A percentile compares a stretch with the other conserved stretches of the same genome.
Conservation (phyloP, 2,113 vertebrate species). For the Mobula hypostoma region DNA sequence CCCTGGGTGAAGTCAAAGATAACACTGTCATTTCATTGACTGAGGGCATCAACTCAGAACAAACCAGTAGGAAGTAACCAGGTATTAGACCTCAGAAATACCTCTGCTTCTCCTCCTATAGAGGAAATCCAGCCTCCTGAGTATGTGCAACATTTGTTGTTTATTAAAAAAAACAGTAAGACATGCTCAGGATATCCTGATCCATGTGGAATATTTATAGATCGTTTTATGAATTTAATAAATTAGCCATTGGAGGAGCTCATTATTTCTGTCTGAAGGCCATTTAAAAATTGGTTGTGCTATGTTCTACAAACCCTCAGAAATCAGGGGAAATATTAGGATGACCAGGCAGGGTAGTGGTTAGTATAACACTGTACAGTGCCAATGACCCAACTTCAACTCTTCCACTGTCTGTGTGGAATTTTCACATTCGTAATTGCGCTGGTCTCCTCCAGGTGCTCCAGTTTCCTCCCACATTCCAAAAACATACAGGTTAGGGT, state of each 20-base stretch:
- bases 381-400: too few relatives aligned
- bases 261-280: not conserved
- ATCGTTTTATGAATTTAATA: not conserved
- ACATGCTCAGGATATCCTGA: not conserved
- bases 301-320: not conserved
- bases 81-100: too few relatives aligned
- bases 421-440: too few relatives aligned
- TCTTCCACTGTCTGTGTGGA: too few relatives aligned
- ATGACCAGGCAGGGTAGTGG: too few relatives aligned
- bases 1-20: not conserved
- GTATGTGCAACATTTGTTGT: too few relatives aligned
- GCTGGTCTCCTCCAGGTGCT: too few relatives aligned
- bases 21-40: not conserved
- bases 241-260: not conserved
- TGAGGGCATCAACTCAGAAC: not conserved
- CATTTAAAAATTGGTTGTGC: not conserved
- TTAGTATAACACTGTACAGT: too few relatives aligned
- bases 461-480: too few relatives aligned
- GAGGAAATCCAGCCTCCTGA: too few relatives aligned
- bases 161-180: not conserved
- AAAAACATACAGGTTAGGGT: too few relatives aligned
- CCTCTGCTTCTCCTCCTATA: too few relatives aligned
- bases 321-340: not conserved
- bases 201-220: not conserved
- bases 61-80: not conserved